Percentiles rank a stretch among this genome's conserved stretches.
These are phyloP conservation scores for Drosophila fungiperda DNA, from an alignment of 2,888 invertebrate genomes.

Conservation along the genomic window DNA sequence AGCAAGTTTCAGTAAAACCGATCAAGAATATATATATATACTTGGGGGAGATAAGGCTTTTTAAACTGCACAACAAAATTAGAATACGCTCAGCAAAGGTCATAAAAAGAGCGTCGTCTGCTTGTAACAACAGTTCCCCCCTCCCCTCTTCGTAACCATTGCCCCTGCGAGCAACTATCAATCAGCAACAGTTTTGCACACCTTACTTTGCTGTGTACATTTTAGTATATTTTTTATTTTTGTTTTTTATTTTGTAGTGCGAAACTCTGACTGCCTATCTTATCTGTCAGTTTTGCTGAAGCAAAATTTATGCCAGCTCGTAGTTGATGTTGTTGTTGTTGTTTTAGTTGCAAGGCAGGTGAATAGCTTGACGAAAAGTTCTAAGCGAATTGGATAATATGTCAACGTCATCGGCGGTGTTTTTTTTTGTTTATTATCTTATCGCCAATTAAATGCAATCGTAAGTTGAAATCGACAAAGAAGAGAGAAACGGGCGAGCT, in stretches of 20 bases:
- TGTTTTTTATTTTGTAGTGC: conserved; percentile 30
- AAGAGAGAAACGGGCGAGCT: conserved; percentile 14
- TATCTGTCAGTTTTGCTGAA: conserved; percentile 69
- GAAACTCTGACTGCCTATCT: conserved; percentile 47
- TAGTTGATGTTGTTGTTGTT: neutral
- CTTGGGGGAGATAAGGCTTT: neutral
- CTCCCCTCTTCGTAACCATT: neutral
- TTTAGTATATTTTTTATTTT: conserved; percentile 23
- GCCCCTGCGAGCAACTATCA: conserved; percentile 54
- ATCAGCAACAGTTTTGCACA: conserved; percentile 69
- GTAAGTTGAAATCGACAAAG: conserved; percentile 37
- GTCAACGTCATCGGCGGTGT: conserved; percentile 54
- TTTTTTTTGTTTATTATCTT: conserved; percentile 54
- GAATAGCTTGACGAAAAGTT: conserved; percentile 36
- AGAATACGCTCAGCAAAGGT: neutral
- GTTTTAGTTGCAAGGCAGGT: conserved; percentile 5
- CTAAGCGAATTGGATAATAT: conserved; percentile 64
- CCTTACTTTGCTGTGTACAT: conserved; percentile 46
- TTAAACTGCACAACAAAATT: neutral
- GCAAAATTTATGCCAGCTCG: conserved; percentile 73
- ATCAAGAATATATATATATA: neutral
- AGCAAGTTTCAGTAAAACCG: neutral
- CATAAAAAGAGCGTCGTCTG: conserved; percentile 19
- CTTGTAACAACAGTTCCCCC: conserved; percentile 57
- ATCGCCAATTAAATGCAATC: conserved; percentile 75